Conservation (phyloP, 1,140 invertebrate species). For the Drosophila punjabiensis region DNA sequence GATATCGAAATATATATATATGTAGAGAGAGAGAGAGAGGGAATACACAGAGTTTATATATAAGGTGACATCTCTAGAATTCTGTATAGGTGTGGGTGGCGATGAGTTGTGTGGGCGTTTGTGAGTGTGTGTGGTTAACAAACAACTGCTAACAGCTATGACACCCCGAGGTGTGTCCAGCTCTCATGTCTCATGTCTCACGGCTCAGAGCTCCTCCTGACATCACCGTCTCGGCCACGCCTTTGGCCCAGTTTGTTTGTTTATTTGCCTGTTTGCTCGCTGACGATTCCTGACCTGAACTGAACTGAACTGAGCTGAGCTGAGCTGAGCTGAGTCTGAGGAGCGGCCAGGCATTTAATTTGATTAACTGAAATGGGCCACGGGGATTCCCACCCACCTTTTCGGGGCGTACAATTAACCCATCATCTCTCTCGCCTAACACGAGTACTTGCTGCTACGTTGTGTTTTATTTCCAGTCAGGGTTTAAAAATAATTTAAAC, state of each 20-base stretch:
- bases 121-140: conserved; percentile 43
- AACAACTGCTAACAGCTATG: conserved; percentile 71
- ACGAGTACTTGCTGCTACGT: conserved; percentile 67
- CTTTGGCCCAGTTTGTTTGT: conserved; percentile 54
- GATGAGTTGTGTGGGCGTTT: conserved; percentile 21
- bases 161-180: conserved; percentile 75
- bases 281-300: conserved; percentile 14
- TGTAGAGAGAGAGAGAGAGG: conserved; percentile 19
- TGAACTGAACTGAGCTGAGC: background rate
- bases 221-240: conserved; percentile 69
- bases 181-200: conserved; percentile 19
- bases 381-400: conserved; percentile 1
- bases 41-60: conserved; percentile 67
- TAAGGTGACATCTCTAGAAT: conserved; percentile 36
- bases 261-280: conserved; percentile 31
- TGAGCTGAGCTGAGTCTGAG: conserved; percentile 24
- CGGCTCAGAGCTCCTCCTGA: conserved; percentile 53
- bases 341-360: conserved; percentile 79
- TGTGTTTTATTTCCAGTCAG: conserved; percentile 62
- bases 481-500: conserved; percentile 9
- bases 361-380: conserved; percentile 74
- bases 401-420: conserved; percentile 2
- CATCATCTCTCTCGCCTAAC: conserved; percentile 19
- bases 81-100: conserved; percentile 23
- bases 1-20: conserved; percentile 51